Evolutionary conservation across 2,888 invertebrate genomes (phyloP).

Genomic region (Morpho helenor): DNA sequence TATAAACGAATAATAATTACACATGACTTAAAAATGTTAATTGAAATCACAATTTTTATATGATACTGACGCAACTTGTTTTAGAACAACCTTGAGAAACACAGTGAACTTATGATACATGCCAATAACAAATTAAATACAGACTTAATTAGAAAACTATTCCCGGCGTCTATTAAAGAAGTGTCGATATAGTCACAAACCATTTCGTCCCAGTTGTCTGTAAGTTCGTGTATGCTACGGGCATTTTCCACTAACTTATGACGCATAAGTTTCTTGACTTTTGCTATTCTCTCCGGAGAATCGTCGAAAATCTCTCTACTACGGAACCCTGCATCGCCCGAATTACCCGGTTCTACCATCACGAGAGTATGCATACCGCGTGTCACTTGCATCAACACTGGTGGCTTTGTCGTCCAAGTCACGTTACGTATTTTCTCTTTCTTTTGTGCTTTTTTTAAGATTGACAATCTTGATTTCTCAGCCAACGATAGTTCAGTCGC

Average conservation of each 20-base stretch:
- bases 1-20: no score
- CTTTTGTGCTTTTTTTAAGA: constrained; percentile 53
- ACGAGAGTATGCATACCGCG: constrained; percentile 49
- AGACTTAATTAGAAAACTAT: not conserved
- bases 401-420: constrained; percentile 46
- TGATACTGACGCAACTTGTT: no score
- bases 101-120: no score
- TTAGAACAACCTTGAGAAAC: no score
- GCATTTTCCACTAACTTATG: constrained; percentile 52
- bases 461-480: constrained; percentile 60
- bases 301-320: constrained; percentile 42
- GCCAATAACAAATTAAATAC: not conserved
- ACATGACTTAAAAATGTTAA: no score
- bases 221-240: constrained; percentile 53
- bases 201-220: constrained; percentile 61
- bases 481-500: constrained; percentile 45
- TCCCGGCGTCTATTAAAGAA: constrained; percentile 35
- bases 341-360: constrained; percentile 48
- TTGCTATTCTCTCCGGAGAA: constrained; percentile 41
- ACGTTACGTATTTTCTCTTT: constrained; percentile 43
- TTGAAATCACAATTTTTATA: no score
- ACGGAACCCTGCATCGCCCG: constrained; percentile 35
- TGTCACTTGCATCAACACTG: constrained; percentile 58
- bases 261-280: constrained; percentile 59
- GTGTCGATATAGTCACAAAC: constrained; percentile 65